These are phyloP conservation scores for Nomada flava DNA, from an alignment of 2,888 invertebrate genomes.

Conservation along the genomic window DNA sequence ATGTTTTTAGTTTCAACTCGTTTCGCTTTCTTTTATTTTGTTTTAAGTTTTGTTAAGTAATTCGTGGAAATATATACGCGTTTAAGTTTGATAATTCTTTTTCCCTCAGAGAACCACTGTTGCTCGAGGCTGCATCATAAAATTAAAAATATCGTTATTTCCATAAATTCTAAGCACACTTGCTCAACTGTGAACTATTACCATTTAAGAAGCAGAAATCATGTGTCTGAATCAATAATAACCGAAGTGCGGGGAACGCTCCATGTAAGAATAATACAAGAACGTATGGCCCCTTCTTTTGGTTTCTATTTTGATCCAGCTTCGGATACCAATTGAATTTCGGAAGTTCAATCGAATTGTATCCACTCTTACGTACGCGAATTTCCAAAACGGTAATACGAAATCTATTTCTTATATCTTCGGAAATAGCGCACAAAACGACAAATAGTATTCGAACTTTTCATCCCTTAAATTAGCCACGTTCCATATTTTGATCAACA, in stretches of 20 bases:
- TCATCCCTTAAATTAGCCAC: too few species aligned
- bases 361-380: slow-evolving; percentile 7
- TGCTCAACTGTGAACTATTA: slow-evolving; percentile 19
- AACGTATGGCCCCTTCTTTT: slow-evolving; percentile 29
- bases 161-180: slow-evolving; percentile 7
- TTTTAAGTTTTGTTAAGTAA: too few species aligned
- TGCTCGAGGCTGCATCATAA: neutral
- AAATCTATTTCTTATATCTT: neutral
- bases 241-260: neutral
- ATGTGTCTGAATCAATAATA: slow-evolving; percentile 54
- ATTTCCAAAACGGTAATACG: slow-evolving; percentile 4
- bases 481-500: neutral
- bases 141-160: slow-evolving; percentile 15
- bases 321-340: slow-evolving; percentile 17
- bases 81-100: too few species aligned
- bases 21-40: too few species aligned
- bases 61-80: too few species aligned
- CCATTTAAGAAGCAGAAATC: slow-evolving; percentile 37
- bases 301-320: slow-evolving; percentile 27
- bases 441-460: neutral
- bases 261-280: slow-evolving; percentile 37
- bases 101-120: too few species aligned
- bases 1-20: too few species aligned
- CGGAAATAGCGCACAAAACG: neutral
- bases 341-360: slow-evolving; percentile 37